phyloP scores from a whole-genome alignment of 2,888 invertebrate genomes.

The Byasa hedistus region DNA sequence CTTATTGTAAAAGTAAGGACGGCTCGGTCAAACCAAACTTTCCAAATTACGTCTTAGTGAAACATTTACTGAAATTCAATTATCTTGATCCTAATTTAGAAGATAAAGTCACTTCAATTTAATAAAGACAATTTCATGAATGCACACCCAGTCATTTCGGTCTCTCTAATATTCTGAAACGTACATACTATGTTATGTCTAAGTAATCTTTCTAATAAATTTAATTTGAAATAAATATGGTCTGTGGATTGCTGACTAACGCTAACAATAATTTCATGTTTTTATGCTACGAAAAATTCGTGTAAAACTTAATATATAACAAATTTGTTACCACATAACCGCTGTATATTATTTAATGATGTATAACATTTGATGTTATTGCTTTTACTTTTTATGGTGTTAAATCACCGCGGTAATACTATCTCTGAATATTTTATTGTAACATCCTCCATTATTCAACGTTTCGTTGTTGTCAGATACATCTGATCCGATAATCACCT shows the following conservation, averaged over 20 bases:
- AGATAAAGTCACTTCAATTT: background rate
- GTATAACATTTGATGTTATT: too few species aligned
- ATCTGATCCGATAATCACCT: conserved; percentile 8
- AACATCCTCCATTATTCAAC: background rate
- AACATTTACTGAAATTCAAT: background rate
- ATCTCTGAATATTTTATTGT: background rate
- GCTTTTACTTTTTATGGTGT: too few species aligned
- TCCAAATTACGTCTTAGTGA: background rate
- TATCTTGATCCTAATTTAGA: background rate
- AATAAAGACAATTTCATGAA: background rate
- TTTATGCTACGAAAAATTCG: background rate
- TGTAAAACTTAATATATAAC: too few species aligned
- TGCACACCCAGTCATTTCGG: background rate
- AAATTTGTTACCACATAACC: too few species aligned
- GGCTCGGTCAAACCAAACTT: background rate
- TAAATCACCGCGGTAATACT: too few species aligned
- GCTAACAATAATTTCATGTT: background rate
- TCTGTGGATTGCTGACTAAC: background rate
- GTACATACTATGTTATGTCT: too few species aligned
- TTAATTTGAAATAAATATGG: too few species aligned
- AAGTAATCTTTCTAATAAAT: too few species aligned
- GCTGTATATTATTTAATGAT: too few species aligned
- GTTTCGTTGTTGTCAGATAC: conserved; percentile 11
- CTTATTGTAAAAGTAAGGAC: background rate
- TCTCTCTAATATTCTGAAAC: too few species aligned